These are phyloP conservation scores for Propithecus deckenii DNA, from an alignment of 2,797 vertebrate species.

Conservation along the genomic window DNA sequence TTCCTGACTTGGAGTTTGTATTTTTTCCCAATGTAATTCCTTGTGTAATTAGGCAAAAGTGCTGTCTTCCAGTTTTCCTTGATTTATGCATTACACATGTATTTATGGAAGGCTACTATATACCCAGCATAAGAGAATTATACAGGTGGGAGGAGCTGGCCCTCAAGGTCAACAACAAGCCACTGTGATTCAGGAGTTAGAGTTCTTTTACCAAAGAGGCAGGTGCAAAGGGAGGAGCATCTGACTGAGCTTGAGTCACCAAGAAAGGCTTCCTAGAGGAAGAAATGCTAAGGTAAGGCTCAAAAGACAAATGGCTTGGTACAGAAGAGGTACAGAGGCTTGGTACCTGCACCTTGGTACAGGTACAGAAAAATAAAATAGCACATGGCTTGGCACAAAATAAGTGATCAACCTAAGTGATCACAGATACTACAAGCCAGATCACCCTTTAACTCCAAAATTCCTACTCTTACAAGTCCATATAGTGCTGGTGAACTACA, in stretches of 20 bases:
- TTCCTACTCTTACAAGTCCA: background rate
- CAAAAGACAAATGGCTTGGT: background rate
- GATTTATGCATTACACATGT: background rate
- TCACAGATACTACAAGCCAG: background rate
- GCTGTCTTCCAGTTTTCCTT: background rate
- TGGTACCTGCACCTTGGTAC: too few relatives aligned
- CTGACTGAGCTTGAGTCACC: background rate
- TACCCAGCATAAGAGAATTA: background rate
- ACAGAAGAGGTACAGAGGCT: background rate
- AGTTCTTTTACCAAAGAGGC: background rate
- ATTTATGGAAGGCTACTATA: background rate
- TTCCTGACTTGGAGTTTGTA: background rate
- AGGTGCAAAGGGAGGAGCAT: background rate
- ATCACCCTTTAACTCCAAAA: background rate
- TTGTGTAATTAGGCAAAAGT: background rate
- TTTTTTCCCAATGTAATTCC: background rate
- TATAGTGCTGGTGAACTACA: background rate
- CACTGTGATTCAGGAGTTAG: background rate
- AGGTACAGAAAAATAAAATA: background rate
- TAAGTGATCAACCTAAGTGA: background rate
- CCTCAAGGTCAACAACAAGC: background rate
- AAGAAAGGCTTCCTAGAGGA: background rate
- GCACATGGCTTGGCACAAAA: background rate
- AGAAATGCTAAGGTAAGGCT: background rate
- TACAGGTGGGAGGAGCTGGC: background rate